Percentiles rank a stretch among this genome's conserved stretches.
These are phyloP conservation scores for Platynereis dumerilii DNA, from an alignment of 2,888 invertebrate species.

Conservation along the genomic window DNA sequence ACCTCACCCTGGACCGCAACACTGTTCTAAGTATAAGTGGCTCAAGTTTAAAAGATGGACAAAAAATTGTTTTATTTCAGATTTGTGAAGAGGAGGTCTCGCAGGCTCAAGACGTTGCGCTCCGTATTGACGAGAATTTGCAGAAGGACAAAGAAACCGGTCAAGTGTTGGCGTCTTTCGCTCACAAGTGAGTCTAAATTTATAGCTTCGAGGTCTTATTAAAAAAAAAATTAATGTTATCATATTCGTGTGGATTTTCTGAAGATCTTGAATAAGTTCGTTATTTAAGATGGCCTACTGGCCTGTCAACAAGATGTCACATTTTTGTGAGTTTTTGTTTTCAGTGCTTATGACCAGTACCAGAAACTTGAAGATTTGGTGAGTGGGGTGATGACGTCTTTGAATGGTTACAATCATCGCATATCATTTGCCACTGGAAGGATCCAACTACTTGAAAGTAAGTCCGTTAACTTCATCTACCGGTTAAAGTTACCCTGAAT, in stretches of 20 bases:
- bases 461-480: constrained; percentile 30
- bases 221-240: no score
- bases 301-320: no score
- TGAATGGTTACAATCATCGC: constrained; percentile 49
- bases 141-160: constrained; percentile 38
- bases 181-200: constrained; percentile 43
- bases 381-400: constrained; percentile 27
- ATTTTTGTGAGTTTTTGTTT: constrained; percentile 4
- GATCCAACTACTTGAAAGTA: constrained; percentile 48
- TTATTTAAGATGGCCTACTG: no score
- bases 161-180: constrained; percentile 39
- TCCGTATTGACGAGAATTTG: constrained; percentile 47
- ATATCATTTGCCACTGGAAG: constrained; percentile 53
- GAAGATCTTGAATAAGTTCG: no score
- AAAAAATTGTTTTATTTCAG: constrained; percentile 37
- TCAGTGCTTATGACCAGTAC: constrained; percentile 20
- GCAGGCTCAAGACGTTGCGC: constrained; percentile 48
- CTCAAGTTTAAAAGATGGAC: no score
- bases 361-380: constrained; percentile 3
- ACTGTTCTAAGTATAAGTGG: no score
- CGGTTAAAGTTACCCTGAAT: background rate
- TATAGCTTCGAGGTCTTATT: no score
- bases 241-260: no score
- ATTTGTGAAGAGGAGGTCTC: constrained; percentile 44
- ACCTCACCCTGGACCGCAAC: no score